phyloP scores from a whole-genome alignment of 2,888 invertebrate species.

The Eugnorisma glareosa region DNA sequence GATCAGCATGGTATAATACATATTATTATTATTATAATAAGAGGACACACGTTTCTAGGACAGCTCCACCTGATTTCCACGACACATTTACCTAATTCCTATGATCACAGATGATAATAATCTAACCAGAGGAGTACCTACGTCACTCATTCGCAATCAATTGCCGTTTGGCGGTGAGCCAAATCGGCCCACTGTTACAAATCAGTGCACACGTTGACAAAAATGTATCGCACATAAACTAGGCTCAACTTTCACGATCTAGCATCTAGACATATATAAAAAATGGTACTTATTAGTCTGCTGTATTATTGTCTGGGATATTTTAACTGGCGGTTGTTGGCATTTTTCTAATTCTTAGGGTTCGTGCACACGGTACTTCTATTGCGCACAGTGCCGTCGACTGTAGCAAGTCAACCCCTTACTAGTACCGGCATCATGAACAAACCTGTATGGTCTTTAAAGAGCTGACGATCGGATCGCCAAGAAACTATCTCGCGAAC shows the following conservation, averaged over 20 bases:
- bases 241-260: slow-evolving; percentile 26
- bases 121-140: slow-evolving; percentile 47
- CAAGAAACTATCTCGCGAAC: background rate
- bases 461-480: too few relatives aligned
- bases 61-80: background rate
- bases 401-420: background rate
- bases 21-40: background rate
- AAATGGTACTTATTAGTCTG: slow-evolving; percentile 15
- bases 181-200: slow-evolving; percentile 62
- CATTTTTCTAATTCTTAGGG: background rate
- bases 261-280: slow-evolving; percentile 32
- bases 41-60: background rate
- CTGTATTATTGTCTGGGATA: slow-evolving; percentile 8
- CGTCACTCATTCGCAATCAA: slow-evolving; percentile 65
- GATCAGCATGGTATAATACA: background rate
- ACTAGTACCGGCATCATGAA: background rate
- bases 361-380: background rate
- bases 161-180: slow-evolving; percentile 65
- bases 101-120: slow-evolving; percentile 55
- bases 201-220: slow-evolving; percentile 51
- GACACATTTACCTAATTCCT: slow-evolving; percentile 33
- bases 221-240: slow-evolving; percentile 51
- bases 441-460: background rate
- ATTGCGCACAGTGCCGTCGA: background rate
- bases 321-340: background rate